Evolutionary conservation across 2,113 vertebrate species (phyloP).

Genomic region (Hystrix brachyura): DNA sequence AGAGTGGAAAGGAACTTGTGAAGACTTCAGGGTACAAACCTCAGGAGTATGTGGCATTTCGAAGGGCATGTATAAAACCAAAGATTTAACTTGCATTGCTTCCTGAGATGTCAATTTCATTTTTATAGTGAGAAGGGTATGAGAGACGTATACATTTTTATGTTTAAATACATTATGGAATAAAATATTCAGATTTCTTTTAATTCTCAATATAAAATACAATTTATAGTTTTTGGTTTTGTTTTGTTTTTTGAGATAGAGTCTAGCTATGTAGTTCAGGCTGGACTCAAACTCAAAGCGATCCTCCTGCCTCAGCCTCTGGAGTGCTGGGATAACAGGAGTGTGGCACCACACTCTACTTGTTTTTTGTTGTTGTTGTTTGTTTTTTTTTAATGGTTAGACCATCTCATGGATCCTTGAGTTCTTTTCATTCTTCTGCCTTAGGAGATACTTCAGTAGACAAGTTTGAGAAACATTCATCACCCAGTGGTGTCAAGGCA

Average conservation of each 20-base stretch:
- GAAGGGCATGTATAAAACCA: background rate
- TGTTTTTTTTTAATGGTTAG: background rate
- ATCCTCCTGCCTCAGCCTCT: background rate
- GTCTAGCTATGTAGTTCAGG: background rate
- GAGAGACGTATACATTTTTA: slow-evolving; percentile 45
- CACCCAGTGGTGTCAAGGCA: background rate
- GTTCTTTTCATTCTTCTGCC: slow-evolving; percentile 27
- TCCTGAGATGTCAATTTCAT: background rate
- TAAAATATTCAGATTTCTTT: slow-evolving; percentile 38
- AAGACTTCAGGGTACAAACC: background rate
- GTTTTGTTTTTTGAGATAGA: background rate
- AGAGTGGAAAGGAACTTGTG: background rate
- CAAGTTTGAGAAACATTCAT: slow-evolving; percentile 1
- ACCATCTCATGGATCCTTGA: background rate
- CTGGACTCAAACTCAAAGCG: background rate
- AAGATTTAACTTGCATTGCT: background rate
- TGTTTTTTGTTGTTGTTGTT: background rate
- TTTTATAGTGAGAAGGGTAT: background rate
- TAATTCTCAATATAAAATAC: background rate
- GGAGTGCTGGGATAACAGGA: background rate
- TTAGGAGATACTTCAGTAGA: background rate
- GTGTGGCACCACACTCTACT: background rate
- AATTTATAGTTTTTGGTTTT: background rate
- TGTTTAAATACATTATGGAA: slow-evolving; percentile 4
- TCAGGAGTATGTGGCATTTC: background rate